Percentiles rank a stretch among this genome's conserved stretches.
Evolutionary conservation across 2,113 vertebrate species (phyloP).

Genomic region (Catharus minimus): DNA sequence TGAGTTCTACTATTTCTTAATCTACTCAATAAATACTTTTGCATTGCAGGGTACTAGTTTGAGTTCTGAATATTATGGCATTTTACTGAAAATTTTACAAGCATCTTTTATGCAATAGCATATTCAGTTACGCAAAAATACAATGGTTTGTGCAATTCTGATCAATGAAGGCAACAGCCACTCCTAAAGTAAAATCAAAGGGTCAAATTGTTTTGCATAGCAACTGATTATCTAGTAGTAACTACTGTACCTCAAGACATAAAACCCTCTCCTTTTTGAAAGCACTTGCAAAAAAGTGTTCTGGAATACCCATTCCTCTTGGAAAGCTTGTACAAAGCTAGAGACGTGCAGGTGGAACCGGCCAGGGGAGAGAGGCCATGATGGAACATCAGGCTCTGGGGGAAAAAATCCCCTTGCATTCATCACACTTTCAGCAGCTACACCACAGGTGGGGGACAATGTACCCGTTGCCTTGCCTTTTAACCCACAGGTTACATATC

Average conservation of each 20-base stretch:
- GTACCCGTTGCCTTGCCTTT: background rate
- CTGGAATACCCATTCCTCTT: background rate
- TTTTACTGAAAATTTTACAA: background rate
- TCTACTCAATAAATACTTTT: background rate
- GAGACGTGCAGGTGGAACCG: background rate
- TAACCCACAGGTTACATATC: background rate
- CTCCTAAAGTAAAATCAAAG: background rate
- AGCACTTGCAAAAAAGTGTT: background rate
- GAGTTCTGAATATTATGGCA: background rate
- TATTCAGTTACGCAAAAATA: background rate
- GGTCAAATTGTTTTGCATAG: background rate
- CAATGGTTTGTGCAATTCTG: background rate
- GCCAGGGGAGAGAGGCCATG: accelerated
- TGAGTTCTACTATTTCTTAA: background rate
- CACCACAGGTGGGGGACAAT: background rate
- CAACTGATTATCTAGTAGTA: background rate
- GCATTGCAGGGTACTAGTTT: background rate
- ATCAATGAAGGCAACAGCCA: background rate
- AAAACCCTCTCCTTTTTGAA: background rate
- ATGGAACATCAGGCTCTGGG: background rate
- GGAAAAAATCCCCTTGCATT: background rate
- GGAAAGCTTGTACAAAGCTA: background rate
- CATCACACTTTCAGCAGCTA: background rate
- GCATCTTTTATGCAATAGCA: background rate
- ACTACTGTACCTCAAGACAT: background rate